Percentiles rank a stretch among this genome's conserved stretches.
phyloP scores from a whole-genome alignment of 1,140 invertebrate species.

The Fragariocoptes setiger region DNA sequence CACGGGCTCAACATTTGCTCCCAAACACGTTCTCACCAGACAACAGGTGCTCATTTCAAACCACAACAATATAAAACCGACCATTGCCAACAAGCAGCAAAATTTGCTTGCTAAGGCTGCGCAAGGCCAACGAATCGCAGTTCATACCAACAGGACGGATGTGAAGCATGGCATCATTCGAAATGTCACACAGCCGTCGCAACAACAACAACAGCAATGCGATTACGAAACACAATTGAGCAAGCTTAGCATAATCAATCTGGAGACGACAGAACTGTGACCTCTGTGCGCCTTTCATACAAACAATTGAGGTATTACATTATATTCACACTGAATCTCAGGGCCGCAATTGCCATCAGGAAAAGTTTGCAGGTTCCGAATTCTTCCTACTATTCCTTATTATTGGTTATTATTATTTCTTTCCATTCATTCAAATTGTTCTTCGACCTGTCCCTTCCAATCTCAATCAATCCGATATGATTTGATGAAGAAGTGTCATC shows the following conservation, averaged over 20 bases:
- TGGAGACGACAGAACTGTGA: conserved; percentile 10
- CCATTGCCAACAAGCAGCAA: not conserved
- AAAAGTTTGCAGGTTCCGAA: no score
- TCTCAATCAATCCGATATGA: no score
- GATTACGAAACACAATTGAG: not conserved
- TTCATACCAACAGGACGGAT: conserved; percentile 1
- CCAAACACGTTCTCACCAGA: not conserved
- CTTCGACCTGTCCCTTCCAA: no score
- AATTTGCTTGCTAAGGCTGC: not conserved
- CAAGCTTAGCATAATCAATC: conserved; percentile 8
- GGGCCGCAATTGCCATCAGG: no score
- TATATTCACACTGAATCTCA: no score
- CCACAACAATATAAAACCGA: not conserved
- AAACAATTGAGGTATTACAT: not conserved
- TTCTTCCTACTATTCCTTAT: no score
- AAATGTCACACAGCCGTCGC: not conserved
- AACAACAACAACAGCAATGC: conserved; percentile 8
- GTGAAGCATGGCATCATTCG: not conserved
- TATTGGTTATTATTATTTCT: no score
- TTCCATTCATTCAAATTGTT: no score
- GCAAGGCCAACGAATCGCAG: not conserved
- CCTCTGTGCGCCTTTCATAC: not conserved
- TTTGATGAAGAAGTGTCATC: no score
- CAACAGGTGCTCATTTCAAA: not conserved
- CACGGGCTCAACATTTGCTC: not conserved